phyloP scores from a whole-genome alignment of 2,888 invertebrate genomes.

The Hecatera dysodea region DNA sequence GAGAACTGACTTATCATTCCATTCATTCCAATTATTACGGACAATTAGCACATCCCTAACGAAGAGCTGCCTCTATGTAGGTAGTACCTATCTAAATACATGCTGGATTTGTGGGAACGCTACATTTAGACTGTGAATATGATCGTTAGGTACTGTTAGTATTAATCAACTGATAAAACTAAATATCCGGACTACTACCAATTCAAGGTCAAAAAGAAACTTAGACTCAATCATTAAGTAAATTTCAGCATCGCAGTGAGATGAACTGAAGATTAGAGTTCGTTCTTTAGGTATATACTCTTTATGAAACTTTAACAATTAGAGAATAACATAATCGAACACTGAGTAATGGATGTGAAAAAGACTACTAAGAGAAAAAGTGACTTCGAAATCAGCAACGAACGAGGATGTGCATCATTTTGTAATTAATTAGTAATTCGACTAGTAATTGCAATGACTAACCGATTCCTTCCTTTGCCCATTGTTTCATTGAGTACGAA shows the following conservation, averaged over 20 bases:
- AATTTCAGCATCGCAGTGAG: background rate
- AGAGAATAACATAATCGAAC: too few species aligned
- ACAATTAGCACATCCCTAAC: conserved; percentile 10
- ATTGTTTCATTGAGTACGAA: background rate
- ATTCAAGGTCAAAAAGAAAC: conserved; percentile 2
- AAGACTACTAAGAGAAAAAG: too few species aligned
- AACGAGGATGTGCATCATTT: background rate
- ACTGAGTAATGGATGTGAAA: too few species aligned
- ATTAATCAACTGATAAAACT: background rate
- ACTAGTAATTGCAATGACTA: background rate
- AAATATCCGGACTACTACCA: background rate
- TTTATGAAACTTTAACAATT: too few species aligned
- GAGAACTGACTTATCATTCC: background rate
- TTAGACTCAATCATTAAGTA: background rate
- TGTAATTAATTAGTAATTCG: background rate
- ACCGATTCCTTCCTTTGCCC: background rate
- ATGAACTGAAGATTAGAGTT: background rate
- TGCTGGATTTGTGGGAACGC: background rate
- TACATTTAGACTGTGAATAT: background rate
- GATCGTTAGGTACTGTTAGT: background rate
- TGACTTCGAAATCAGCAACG: background rate
- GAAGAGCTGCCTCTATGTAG: background rate
- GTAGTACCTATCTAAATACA: background rate
- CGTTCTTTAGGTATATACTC: too few species aligned
- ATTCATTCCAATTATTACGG: conserved; percentile 19